Conservation (phyloP, 1,140 invertebrate species). For the Mycetomoellerius zeteki region DNA sequence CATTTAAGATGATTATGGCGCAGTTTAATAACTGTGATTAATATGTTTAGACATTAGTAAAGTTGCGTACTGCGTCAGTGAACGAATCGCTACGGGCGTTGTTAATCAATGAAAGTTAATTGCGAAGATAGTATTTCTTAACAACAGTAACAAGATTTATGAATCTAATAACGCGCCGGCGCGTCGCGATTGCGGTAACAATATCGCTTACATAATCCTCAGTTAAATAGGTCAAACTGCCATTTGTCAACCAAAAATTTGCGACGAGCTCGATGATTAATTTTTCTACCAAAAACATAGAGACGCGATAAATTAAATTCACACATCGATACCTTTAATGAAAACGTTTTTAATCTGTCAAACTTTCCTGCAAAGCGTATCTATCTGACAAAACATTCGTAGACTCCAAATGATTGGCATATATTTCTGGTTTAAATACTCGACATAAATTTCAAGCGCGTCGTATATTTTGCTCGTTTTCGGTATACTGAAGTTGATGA, state of each 20-base stretch:
- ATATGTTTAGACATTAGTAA: conserved; percentile 2
- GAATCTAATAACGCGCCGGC: conserved; percentile 25
- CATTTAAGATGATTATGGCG: background rate
- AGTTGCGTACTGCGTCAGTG: background rate
- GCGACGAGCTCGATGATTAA: background rate
- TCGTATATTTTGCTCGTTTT: background rate
- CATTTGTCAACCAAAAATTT: conserved; percentile 13
- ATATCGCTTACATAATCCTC: conserved; percentile 7
- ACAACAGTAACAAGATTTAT: conserved; percentile 24
- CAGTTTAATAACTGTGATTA: background rate
- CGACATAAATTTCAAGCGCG: background rate
- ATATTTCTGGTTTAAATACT: conserved; percentile 16
- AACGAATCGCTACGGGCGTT: background rate
- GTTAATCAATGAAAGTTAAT: conserved; percentile 41
- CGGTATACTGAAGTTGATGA: background rate
- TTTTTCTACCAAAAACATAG: conserved; percentile 1
- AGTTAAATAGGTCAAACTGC: conserved; percentile 9
- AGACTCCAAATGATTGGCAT: background rate
- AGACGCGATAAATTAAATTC: background rate
- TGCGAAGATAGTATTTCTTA: conserved; percentile 7
- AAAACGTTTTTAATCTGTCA: conserved; percentile 12
- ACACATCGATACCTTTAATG: background rate
- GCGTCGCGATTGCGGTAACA: background rate
- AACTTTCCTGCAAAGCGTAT: background rate
- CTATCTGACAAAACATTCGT: background rate